Percentiles rank a stretch among this genome's conserved stretches.
Conservation (phyloP, 1,140 invertebrate genomes). For the Aricia agestis region DNA sequence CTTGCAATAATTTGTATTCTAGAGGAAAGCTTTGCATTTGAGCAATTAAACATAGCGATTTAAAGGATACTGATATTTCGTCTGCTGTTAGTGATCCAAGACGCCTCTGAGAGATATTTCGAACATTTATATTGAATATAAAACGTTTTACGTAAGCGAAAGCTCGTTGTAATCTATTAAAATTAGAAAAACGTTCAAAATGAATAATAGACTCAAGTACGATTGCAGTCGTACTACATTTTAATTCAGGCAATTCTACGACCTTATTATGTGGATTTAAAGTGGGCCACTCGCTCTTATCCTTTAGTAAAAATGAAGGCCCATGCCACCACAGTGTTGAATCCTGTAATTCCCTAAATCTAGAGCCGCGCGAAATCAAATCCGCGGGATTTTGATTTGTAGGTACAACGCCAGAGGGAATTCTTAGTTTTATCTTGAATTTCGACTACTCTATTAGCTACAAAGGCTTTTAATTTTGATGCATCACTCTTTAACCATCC, state of each 20-base stretch:
- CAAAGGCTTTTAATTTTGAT: not conserved
- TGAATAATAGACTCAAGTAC: not conserved
- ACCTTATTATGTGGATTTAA: not conserved
- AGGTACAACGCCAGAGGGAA: not conserved
- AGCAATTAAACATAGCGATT: not conserved
- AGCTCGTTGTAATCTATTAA: not conserved
- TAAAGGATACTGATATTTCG: not conserved
- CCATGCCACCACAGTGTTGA: not conserved
- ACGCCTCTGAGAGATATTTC: not conserved
- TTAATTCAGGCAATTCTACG: not conserved
- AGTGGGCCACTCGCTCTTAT: not conserved
- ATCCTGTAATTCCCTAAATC: not conserved
- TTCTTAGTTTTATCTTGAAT: not conserved
- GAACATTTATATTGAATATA: not conserved
- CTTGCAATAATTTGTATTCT: not conserved
- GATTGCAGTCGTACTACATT: not conserved
- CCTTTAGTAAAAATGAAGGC: not conserved
- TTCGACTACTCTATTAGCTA: not conserved
- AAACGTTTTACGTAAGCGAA: not conserved
- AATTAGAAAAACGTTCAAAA: not conserved
- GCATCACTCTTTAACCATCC: conserved; percentile 11
- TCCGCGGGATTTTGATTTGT: not conserved
- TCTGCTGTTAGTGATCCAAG: not conserved
- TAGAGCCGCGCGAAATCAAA: not conserved
- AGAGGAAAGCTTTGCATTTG: not conserved